Base-by-base conservation (phyloP, 2,797 vertebrate species). In the Paramormyrops hopkinsi region DNA sequence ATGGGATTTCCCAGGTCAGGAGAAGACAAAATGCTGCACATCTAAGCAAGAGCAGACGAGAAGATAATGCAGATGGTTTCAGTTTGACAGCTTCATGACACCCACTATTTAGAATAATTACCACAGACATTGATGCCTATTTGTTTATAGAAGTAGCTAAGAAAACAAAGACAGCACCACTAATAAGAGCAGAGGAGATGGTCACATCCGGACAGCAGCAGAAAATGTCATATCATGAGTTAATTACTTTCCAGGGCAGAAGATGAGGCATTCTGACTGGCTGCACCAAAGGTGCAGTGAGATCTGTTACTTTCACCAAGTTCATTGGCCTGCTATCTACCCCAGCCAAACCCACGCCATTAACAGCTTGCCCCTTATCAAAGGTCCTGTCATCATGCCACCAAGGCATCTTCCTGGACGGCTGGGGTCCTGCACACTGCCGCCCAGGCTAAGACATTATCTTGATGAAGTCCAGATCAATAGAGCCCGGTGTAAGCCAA, bases 381-480 rank as follows among this genome's bases (percentile, higher is more conserved):
- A 37, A 56, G 46, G 56, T 69, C 7, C 88, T 85, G 89, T 91
- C 90, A 88, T 76, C 62, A 83, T 88, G 90, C 48, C 46, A 76
- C 65, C 51, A 37, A 33, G 51, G 82, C 50, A 56, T n/a, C 85
- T 29, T 87, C 29, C 8, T 37, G 50, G 89, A 76, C 4, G 9
- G 69, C 86, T 76, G 46, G 8, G 82, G 51, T 33, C 79, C 54
- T 25, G 82, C 37, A 59, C 33, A 44, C 53, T 44, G 54, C 12
- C 41, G 88, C 85, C 79, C 88, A 86, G 85, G 69, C 89, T 89
- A 89, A 91, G 91, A 91, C 94, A 96, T 96, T 96, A 96, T 95
- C 95, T 95, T 94, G 94, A 95, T 94, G 94, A 94, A 94, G 94
- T 92, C 91, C 50, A 91, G 93, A 92, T 94, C 93, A 92, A 92